Evolutionary conservation across 2,888 invertebrate species (phyloP).

Genomic region (Drosophila pseudotalamancana): DNA sequence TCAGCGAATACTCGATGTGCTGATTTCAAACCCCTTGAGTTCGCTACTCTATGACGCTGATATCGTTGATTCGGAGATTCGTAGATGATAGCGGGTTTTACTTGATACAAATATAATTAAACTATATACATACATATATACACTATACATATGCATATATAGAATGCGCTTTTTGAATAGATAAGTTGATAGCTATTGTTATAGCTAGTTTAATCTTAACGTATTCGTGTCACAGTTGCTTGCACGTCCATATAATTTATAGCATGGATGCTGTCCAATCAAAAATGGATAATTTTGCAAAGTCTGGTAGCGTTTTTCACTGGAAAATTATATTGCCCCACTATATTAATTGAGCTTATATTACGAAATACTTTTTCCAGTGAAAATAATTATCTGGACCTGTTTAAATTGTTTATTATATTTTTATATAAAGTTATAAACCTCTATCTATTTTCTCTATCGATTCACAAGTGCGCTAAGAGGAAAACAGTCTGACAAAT

Average conservation of each 20-base stretch:
- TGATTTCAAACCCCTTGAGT: slow-evolving; percentile 43
- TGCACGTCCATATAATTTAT: slow-evolving; percentile 28
- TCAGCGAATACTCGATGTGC: slow-evolving; percentile 21
- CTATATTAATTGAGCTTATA: too few relatives aligned
- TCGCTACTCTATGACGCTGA: slow-evolving; percentile 36
- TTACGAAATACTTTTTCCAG: not conserved
- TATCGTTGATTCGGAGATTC: slow-evolving; percentile 19
- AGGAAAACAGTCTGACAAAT: too few relatives aligned
- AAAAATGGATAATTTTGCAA: slow-evolving; percentile 11
- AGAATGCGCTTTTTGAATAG: slow-evolving; percentile 24
- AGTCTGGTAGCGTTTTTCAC: too few relatives aligned
- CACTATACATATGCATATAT: not conserved
- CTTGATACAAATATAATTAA: slow-evolving; percentile 2
- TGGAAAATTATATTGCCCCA: not conserved
- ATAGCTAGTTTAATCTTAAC: slow-evolving; percentile 34
- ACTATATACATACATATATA: slow-evolving; percentile 4
- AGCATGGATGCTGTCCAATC: slow-evolving; percentile 31
- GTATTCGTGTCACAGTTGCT: slow-evolving; percentile 12
- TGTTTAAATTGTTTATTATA: too few relatives aligned
- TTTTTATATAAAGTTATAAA: too few relatives aligned
- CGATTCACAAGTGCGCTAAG: too few relatives aligned
- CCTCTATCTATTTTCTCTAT: too few relatives aligned
- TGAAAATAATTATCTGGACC: not conserved
- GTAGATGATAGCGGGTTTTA: slow-evolving; percentile 28
- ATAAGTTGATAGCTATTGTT: slow-evolving; percentile 41